Base-by-base conservation (phyloP, 37 sponge, comb jelly and placozoan species). In the Crambe crambe region DNA sequence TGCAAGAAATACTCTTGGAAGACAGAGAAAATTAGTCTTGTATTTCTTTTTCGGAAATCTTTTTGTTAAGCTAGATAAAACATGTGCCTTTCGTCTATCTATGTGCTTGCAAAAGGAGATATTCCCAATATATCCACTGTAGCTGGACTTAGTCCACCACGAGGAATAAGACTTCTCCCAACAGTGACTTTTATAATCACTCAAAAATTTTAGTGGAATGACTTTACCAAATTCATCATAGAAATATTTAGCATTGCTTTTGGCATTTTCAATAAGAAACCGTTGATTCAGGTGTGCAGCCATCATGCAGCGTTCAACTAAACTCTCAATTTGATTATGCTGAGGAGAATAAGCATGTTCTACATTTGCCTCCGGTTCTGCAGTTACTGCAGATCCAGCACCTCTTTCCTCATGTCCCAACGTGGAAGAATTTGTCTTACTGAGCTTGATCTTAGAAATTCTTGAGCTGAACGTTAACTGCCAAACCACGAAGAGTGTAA, bases 1-100 rank as follows among this genome's bases (percentile, higher is more conserved):
- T 26, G 67, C 67, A 5, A 80, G 38, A 74, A 86, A 86, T 32
- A 86, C 8, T 0, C 25, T 64, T 30, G 86, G 86, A 0, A 86
- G 58, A 41, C 86, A 86, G 22, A 74, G 42, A 3, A 74, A 20
- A 10, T 35, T 2, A 58, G 81, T 60, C 2, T 37, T 32, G 59
- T 12, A 23, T 35, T 42, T 47, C 25, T 8, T 8, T 0, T 9
- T 2, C 2, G 21, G 57, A 51, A 70, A 10, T 39, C 2, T 12
- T 58, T 58, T 26, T 18, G 17, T 18, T 58, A 58, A 58, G 2
- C 20, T 18, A 12, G 59, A 58, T 4, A 18, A 2, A 3, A 71
- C n/a, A 6, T 27, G 35, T 2, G 8, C 62, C 22, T n/a, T 44
- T 42, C 4, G 54, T 67, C n/a, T n/a, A n/a, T n/a, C n/a, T n/a